Base-by-base conservation (phyloP, 35 echinoderm and acorn worm species). In the Lytechinus pictus region DNA sequence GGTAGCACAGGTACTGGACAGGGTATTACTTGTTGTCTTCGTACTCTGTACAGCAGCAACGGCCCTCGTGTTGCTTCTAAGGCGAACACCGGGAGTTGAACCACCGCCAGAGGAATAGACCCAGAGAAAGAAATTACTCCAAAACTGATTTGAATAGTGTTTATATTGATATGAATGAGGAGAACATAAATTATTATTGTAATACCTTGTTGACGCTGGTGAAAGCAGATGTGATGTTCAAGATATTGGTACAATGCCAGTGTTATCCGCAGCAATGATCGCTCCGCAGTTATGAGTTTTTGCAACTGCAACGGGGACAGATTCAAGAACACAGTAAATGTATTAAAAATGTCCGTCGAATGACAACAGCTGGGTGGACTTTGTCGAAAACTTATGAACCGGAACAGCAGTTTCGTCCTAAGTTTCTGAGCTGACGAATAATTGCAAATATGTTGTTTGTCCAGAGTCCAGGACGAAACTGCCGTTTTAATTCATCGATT, bases 1-100 rank as follows among this genome's bases (percentile, higher is more conserved):
- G 16, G 98, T 99, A 33, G 98, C 98, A 19, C 95, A 96, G 79
- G 98, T 99, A 44, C 94, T 99, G 14, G 98, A 99, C 87, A 94
- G 98, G 5, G 89, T 99, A 13, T 92, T 99, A 7, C 87, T 99
- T 33, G 89, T 97, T 13, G 93, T 99, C 19, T 99, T 99, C 87
- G 89, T 98, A 27, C 33, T 96, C 27, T 98, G 97, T 58, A 98
- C 98, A 3, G 91, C 91, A 33, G 96, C 93, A 54, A 99, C 98
- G 16, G 95, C 98, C 27, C 57, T 98, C 61, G 87, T 95, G 9
- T 94, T 99, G 12, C 92, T 99, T 27, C 66, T 97, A 0, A 96
- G 97, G 79, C 95, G 94, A 95, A 86, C 97, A 52, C 97, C 94
- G 16, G 97, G 95, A 54, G 71, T 71, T 44, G 7, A 19, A 6